Percentiles rank a stretch among this genome's conserved stretches.
These are phyloP conservation scores for Cydia splendana DNA, from an alignment of 1,140 invertebrate species.

Conservation along the genomic window DNA sequence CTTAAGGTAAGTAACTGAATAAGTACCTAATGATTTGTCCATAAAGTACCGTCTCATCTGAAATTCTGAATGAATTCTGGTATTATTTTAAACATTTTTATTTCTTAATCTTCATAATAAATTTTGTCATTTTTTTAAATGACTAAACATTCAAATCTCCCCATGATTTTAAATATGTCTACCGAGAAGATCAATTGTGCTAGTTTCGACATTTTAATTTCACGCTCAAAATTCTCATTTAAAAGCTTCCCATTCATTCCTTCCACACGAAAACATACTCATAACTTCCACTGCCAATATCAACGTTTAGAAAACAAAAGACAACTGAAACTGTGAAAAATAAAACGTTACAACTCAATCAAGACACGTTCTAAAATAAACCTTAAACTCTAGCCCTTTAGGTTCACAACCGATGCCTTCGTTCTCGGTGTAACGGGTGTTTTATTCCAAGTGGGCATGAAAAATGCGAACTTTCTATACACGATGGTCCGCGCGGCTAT, in stretches of 20 bases:
- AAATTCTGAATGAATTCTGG: no score
- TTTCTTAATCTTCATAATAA: no score
- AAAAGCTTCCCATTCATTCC: not conserved
- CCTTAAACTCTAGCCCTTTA: not conserved
- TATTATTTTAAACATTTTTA: no score
- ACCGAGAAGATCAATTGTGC: not conserved
- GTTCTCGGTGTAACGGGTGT: not conserved
- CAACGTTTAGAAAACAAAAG: slow-evolving; percentile 15
- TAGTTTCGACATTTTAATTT: slow-evolving; percentile 11
- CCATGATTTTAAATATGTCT: no score
- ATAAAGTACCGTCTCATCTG: no score
- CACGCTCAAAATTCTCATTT: not conserved
- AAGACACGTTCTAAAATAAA: not conserved
- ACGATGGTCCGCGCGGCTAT: not conserved
- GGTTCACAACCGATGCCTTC: not conserved
- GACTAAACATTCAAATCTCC: no score
- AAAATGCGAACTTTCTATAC: not conserved
- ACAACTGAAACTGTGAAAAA: not conserved
- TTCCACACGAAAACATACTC: not conserved
- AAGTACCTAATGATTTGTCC: no score
- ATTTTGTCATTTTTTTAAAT: no score
- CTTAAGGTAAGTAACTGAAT: no score
- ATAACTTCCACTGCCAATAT: not conserved
- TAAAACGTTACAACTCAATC: not conserved
- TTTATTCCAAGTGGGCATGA: not conserved